Percentiles rank a stretch among this genome's conserved stretches.
Conservation (phyloP, 2,888 invertebrate species). For the Philhelius pedissequus region DNA sequence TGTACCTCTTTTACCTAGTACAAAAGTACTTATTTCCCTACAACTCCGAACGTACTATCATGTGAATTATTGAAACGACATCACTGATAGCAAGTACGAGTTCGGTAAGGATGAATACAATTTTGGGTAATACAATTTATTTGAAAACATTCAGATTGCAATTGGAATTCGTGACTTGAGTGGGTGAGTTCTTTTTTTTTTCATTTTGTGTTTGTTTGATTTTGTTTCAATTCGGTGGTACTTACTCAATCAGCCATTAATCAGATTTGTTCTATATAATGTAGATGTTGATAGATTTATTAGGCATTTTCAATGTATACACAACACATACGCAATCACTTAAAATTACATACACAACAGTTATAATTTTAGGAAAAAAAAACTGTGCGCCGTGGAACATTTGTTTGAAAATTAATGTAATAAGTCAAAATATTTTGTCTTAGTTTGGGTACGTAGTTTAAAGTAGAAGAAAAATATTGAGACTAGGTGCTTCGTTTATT, state of each 20-base stretch:
- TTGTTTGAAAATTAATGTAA: too few relatives aligned
- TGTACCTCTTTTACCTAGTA: too few relatives aligned
- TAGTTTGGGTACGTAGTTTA: too few relatives aligned
- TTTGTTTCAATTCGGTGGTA: constrained; percentile 12
- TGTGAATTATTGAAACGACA: not conserved
- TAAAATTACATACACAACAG: not conserved
- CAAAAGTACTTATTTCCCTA: too few relatives aligned
- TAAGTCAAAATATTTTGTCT: too few relatives aligned
- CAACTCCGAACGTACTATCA: not conserved
- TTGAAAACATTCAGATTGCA: constrained; percentile 4
- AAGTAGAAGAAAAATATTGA: too few relatives aligned
- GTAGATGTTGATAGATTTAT: constrained; percentile 69
- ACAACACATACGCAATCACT: not conserved
- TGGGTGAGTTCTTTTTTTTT: not conserved
- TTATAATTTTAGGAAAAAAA: too few relatives aligned
- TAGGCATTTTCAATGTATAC: constrained; percentile 64
- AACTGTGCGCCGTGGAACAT: too few relatives aligned
- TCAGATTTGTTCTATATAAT: constrained; percentile 64
- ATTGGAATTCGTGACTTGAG: not conserved
- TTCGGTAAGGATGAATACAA: not conserved
- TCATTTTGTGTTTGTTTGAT: not conserved
- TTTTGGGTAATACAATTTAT: constrained; percentile 5
- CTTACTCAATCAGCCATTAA: constrained; percentile 64
- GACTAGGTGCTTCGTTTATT: too few relatives aligned
- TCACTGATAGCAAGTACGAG: not conserved